Conservation (phyloP, 2,888 invertebrate species). For the Peribatodes rhomboidaria region DNA sequence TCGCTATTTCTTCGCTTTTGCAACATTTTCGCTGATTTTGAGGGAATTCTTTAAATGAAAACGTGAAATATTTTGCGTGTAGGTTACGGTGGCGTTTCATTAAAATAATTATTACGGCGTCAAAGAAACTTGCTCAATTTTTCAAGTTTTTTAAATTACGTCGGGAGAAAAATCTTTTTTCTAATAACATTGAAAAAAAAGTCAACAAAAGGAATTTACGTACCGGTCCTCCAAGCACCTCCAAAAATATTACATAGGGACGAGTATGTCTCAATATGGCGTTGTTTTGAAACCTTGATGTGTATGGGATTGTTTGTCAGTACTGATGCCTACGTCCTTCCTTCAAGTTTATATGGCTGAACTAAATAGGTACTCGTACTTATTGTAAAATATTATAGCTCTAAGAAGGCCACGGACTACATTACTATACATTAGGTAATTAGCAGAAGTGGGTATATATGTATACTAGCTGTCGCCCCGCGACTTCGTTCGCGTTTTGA, state of each 20-base stretch:
- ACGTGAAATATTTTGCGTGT: slow-evolving; percentile 31
- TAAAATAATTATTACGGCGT: slow-evolving; percentile 35
- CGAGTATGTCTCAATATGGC: too few species aligned
- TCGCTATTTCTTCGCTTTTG: slow-evolving; percentile 36
- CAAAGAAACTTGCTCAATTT: not conserved
- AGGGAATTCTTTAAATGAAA: slow-evolving; percentile 27
- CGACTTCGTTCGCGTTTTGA: too few species aligned
- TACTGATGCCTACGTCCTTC: not conserved
- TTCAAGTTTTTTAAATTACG: not conserved
- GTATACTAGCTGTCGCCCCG: too few species aligned
- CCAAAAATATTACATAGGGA: too few species aligned
- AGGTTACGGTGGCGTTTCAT: slow-evolving; percentile 34
- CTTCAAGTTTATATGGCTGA: slow-evolving; percentile 5
- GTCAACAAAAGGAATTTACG: too few species aligned
- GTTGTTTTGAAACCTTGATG: slow-evolving; percentile 3
- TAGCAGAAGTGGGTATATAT: too few species aligned
- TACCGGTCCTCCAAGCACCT: too few species aligned
- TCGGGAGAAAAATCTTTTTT: too few species aligned
- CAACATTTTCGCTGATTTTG: slow-evolving; percentile 35
- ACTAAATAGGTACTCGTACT: not conserved
- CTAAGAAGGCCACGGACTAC: not conserved
- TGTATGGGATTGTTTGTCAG: not conserved
- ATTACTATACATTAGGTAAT: not conserved
- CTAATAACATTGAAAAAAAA: too few species aligned
- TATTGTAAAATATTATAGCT: not conserved